Base-by-base conservation (phyloP, 2,888 invertebrate species). In the Ichneumoninae sp. region DNA sequence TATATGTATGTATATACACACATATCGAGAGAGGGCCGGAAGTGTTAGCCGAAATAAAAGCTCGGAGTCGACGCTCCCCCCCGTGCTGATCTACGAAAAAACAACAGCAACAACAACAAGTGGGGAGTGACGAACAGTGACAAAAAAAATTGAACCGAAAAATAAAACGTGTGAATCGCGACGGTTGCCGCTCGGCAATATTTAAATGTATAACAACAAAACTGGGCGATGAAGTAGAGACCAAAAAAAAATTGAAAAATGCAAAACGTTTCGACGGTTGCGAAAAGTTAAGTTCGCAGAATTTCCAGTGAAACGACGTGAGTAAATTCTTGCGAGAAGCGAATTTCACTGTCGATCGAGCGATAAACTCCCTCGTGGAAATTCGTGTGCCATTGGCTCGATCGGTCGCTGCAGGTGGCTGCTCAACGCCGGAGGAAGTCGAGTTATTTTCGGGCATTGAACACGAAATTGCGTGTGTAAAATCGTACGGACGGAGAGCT, bases 401-500 rank as follows among this genome's bases (percentile, higher is more conserved):
- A 81, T 75, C 63, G 75, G 65, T 85, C 50, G 75, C 81, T 74
- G 78, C 73, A 81, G 81, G 81, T 84, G 74, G 57, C 68, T 76
- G 65, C 70, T 74, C n/a, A 71, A 19, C 50, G 19, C 78, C 83
- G 81, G 83, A 87, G 90, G 88, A 91, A 90, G 90, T 90, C 89
- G 90, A 89, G 91, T 91, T 91, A 91, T 57, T 91, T 90, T 90
- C 89, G 91, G 89, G 90, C 89, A 90, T 91, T 91, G 89, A 90
- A 90, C 90, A 89, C 88, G 90, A 91, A 91, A 91, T 91, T 90
- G 90, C 88, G 89, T 88, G 89, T 90, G 89, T 88, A 89, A 89
- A 88, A 89, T 89, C 87, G 88, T 88, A 87, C 88, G 89, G 88
- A 89, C 89, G 89, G 88, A 88, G 33, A 44, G 57, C 26, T 26